Evolutionary conservation across 2,113 vertebrate species (phyloP).

Genomic region (Oenanthe oenanthe): DNA sequence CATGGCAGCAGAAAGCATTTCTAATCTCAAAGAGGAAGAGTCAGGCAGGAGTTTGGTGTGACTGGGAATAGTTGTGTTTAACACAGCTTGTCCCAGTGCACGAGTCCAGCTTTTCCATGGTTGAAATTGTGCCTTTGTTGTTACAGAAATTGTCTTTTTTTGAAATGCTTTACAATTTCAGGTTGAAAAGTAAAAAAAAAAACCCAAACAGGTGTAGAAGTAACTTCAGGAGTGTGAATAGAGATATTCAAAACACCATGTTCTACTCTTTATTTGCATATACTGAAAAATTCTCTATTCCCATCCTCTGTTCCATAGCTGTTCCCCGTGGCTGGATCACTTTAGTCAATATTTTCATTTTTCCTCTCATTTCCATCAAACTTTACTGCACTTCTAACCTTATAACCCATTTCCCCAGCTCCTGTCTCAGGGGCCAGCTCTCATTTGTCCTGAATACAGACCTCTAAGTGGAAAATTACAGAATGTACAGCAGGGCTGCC

Average conservation of each 20-base stretch:
- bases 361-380: background rate
- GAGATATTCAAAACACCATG: background rate
- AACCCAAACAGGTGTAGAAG: fast-evolving
- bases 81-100: background rate
- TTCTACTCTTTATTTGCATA: background rate
- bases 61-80: background rate
- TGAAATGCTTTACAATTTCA: background rate
- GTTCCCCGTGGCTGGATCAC: background rate
- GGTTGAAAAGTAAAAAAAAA: background rate
- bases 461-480: conserved; percentile 5
- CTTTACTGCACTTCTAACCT: background rate
- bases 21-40: background rate
- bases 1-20: background rate
- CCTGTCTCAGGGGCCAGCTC: background rate
- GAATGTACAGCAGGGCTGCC: background rate
- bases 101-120: background rate
- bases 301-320: background rate
- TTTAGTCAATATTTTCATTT: background rate
- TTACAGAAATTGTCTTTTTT: background rate
- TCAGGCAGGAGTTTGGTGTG: background rate
- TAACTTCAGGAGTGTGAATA: background rate
- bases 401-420: background rate
- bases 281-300: background rate
- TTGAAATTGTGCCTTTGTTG: background rate
- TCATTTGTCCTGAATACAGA: background rate